Evolutionary conservation across 2,888 invertebrate species (phyloP), one percentile per base, ranked within the genome.

Genomic region (Merodon equestris): DNA sequence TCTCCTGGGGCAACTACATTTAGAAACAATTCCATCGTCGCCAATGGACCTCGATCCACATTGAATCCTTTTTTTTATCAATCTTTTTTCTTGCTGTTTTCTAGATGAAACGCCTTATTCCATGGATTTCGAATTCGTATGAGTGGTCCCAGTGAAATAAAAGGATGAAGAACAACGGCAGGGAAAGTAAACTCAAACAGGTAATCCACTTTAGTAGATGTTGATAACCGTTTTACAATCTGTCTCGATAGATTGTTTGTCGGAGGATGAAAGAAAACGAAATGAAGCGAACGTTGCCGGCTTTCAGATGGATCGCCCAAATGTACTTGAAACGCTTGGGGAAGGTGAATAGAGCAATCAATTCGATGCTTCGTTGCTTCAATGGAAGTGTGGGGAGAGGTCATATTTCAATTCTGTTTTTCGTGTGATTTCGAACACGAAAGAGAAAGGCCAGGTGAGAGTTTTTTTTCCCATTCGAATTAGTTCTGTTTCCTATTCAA

Each of bases 121-220:
- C 9, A 40, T 3, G n/a, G n/a, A 40, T 7, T 3, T 40, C n/a
- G n/a, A n/a, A n/a, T n/a, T n/a, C n/a, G n/a, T n/a, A n/a, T n/a
- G n/a, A n/a, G 36, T 36, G 36, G 10, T 36, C 5, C 10, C 10
- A 36, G 36, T 9, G 10, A 9, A 5, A 40, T n/a, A 9, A n/a
- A n/a, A 40, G 12, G 40, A 40, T 10, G 12, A 10, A 45, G 14
- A 13, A 14, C 0, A 19, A 44, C 18, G 9, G n/a, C 14, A 58
- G 9, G 17, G 40, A 27, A 56, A 60, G 50, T 38, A 57, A 57
- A 57, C 50, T 61, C 71, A 71, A 76, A 67, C 76, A 76, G 66
- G 66, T 72, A 76, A 71, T 76, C 76, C 71, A 76, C 56, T 71
- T 76, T 64, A 71, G 56, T 45, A 51, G 66, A 76, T 76, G 66